Percentiles rank a stretch among this genome's conserved stretches.
These are phyloP conservation scores for Anaspis maculata DNA, from an alignment of 2,888 invertebrate species.

Conservation along the genomic window DNA sequence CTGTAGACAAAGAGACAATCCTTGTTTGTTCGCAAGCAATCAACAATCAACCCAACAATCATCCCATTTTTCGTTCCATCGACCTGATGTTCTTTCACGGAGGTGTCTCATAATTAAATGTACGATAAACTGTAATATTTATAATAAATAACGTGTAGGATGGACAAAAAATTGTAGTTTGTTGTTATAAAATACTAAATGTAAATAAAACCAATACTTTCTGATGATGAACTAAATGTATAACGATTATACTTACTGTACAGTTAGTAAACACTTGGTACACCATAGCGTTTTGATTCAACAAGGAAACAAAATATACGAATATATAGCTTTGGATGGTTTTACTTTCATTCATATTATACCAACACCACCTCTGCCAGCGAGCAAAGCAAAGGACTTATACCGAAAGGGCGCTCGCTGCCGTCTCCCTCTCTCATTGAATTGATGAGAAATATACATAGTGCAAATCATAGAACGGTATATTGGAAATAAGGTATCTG, in stretches of 20 bases:
- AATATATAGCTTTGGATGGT: conserved; percentile 28
- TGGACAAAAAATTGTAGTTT: conserved; percentile 29
- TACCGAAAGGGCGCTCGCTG: not conserved
- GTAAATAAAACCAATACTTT: conserved; percentile 34
- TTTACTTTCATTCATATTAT: conserved; percentile 14
- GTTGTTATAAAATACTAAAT: conserved; percentile 39
- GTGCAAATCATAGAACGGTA: conserved; percentile 41
- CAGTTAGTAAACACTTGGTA: conserved; percentile 38
- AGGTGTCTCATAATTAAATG: conserved; percentile 22
- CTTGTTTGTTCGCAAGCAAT: no score
- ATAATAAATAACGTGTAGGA: no score
- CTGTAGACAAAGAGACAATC: no score
- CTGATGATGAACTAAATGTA: conserved; percentile 35
- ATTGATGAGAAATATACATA: conserved; percentile 40
- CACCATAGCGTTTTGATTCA: conserved; percentile 38
- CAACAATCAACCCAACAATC: no score
- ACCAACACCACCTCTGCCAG: no score
- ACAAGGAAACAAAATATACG: conserved; percentile 39
- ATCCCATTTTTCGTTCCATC: conserved; percentile 10
- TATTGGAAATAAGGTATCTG: conserved; percentile 43
- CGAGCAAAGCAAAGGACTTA: no score
- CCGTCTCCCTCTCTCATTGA: conserved; percentile 19
- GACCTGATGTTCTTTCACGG: not conserved
- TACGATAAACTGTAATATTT: no score
- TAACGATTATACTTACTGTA: no score